These are phyloP conservation scores for Pangasius djambal DNA, from an alignment of 2,797 vertebrate genomes.

Conservation along the genomic window DNA sequence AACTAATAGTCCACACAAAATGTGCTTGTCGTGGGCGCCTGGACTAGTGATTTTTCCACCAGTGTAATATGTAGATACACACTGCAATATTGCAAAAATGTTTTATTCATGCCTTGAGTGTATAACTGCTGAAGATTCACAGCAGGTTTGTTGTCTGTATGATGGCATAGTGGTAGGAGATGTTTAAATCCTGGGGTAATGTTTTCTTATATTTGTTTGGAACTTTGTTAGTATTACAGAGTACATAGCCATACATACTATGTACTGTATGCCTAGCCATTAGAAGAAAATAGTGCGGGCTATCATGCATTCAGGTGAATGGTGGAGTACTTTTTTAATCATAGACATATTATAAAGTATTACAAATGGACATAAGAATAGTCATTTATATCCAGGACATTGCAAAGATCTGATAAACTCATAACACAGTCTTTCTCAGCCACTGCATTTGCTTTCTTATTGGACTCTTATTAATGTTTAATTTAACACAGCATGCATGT, in stretches of 20 bases:
- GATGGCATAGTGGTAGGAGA: not conserved
- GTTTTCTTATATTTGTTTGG: not conserved
- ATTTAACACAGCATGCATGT: conserved; percentile 3
- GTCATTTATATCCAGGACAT: not conserved
- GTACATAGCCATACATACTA: not conserved
- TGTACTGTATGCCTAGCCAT: conserved; percentile 8
- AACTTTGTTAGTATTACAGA: not conserved
- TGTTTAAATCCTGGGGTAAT: not conserved
- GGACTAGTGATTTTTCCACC: not conserved
- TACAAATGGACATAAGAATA: not conserved
- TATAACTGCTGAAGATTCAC: not conserved
- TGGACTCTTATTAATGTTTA: conserved; percentile 21
- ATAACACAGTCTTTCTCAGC: not conserved
- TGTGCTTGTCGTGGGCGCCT: not conserved
- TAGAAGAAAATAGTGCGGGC: not conserved
- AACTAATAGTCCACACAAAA: not conserved
- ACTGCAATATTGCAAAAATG: not conserved
- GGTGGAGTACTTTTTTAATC: not conserved
- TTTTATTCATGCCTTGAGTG: not conserved
- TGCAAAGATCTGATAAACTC: not conserved
- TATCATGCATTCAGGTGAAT: not conserved
- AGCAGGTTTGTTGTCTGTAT: not conserved
- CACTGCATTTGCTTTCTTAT: conserved; percentile 8
- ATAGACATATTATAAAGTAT: not conserved
- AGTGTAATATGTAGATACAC: not conserved